Conservation (phyloP, 2,797 vertebrate genomes). For the Microctenopoma lineatum region DNA sequence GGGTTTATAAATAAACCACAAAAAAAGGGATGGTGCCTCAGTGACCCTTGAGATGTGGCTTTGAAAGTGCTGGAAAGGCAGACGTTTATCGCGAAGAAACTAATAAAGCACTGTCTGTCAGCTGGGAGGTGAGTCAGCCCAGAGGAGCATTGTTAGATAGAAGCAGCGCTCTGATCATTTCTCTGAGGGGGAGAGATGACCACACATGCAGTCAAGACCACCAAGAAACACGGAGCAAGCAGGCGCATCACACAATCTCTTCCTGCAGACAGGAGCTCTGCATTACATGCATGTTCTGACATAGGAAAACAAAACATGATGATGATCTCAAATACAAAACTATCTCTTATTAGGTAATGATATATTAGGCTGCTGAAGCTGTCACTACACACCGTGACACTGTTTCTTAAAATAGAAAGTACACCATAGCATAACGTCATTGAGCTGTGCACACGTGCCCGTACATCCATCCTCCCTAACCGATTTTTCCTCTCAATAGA, state of each 20-base stretch:
- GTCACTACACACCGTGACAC: conserved; percentile 41
- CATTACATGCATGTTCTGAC: conserved; percentile 15
- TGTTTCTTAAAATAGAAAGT: conserved; percentile 21
- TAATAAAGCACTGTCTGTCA: conserved; percentile 84
- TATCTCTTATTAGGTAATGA: conserved; percentile 67
- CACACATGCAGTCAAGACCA: conserved; percentile 60
- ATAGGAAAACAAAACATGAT: conserved; percentile 46
- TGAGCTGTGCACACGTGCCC: neutral
- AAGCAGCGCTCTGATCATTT: conserved; percentile 75
- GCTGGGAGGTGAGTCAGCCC: conserved; percentile 80
- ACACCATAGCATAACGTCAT: conserved; percentile 19
- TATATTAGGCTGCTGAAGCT: conserved; percentile 47
- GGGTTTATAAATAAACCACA: conserved; percentile 79
- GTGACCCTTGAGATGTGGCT: conserved; percentile 81
- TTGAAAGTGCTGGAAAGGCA: conserved; percentile 75
- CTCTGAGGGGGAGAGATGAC: conserved; percentile 74
- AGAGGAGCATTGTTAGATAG: conserved; percentile 79
- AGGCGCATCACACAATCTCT: conserved; percentile 27
- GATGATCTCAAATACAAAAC: conserved; percentile 43
- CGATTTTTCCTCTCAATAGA: too few relatives aligned
- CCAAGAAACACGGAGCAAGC: conserved; percentile 40
- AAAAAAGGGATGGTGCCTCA: conserved; percentile 71
- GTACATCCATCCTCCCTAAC: too few relatives aligned
- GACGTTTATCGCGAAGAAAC: conserved; percentile 83
- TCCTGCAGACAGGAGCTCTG: conserved; percentile 34